Evolutionary conservation across 2,113 vertebrate species (phyloP).

Genomic region (Brachionichthys hirsutus): DNA sequence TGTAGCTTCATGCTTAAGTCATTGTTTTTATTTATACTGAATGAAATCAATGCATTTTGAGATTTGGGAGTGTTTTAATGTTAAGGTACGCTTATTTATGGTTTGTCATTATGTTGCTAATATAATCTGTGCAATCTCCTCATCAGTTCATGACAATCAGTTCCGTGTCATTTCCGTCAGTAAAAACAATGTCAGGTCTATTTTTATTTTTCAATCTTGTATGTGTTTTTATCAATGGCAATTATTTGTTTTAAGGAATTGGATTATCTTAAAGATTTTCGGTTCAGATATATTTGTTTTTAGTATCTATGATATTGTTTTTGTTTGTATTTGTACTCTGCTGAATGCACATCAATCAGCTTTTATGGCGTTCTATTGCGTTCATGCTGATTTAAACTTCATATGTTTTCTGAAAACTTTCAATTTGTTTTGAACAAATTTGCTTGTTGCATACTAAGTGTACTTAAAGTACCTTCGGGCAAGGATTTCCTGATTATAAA

Average conservation of each 20-base stretch:
- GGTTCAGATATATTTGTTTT: slow-evolving; percentile 31
- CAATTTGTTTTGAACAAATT: slow-evolving; percentile 58
- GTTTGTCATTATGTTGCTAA: slow-evolving; percentile 22
- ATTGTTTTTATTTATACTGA: background rate
- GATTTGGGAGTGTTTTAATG: slow-evolving; percentile 20
- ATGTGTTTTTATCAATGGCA: slow-evolving; percentile 38
- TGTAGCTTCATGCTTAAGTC: too few species aligned
- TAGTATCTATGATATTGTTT: slow-evolving; percentile 59
- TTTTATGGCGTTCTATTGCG: slow-evolving; percentile 33
- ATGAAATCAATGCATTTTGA: slow-evolving; percentile 16
- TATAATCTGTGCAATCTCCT: slow-evolving; percentile 60
- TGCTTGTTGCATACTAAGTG: slow-evolving; percentile 69
- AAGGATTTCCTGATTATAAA: slow-evolving; percentile 47
- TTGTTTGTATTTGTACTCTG: slow-evolving; percentile 58
- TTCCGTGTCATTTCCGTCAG: slow-evolving; percentile 33
- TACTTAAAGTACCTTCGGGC: slow-evolving; percentile 74
- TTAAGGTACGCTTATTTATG: slow-evolving; percentile 23
- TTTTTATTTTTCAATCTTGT: slow-evolving; percentile 16
- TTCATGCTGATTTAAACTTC: slow-evolving; percentile 12
- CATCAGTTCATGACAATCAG: slow-evolving; percentile 66
- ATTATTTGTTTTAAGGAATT: slow-evolving; percentile 34
- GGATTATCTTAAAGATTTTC: slow-evolving; percentile 31
- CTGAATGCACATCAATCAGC: slow-evolving; percentile 61
- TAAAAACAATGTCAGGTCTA: slow-evolving; percentile 26
- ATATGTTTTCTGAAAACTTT: slow-evolving; percentile 48